Conservation (phyloP, 2,888 invertebrate species). For the Acleris literana region DNA sequence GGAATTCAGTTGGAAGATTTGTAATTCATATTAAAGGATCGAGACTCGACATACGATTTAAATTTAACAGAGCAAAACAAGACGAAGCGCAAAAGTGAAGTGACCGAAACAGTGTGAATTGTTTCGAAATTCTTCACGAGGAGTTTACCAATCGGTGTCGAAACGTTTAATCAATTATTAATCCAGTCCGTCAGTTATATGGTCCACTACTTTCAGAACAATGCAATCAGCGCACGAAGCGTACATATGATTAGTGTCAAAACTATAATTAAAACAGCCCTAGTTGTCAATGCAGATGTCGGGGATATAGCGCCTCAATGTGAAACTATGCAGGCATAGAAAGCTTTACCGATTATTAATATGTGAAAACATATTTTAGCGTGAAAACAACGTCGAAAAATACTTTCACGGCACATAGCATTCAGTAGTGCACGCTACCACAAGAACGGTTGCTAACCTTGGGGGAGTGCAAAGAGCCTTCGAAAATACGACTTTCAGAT, state of each 20-base stretch:
- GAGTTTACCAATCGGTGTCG: slow-evolving; percentile 50
- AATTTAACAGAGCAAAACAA: slow-evolving; percentile 36
- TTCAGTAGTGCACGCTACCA: slow-evolving; percentile 69
- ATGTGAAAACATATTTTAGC: slow-evolving; percentile 75
- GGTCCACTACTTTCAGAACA: slow-evolving; percentile 47
- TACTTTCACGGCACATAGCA: slow-evolving; percentile 76
- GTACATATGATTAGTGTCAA: slow-evolving; percentile 15
- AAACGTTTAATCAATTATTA: slow-evolving; percentile 53
- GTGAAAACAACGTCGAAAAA: slow-evolving; percentile 73
- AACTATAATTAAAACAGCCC: neutral
- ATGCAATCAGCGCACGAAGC: slow-evolving; percentile 40
- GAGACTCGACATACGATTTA: neutral
- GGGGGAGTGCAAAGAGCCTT: slow-evolving; percentile 57
- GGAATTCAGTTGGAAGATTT: neutral
- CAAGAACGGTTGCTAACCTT: slow-evolving; percentile 65
- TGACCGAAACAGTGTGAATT: slow-evolving; percentile 31
- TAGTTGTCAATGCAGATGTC: slow-evolving; percentile 16
- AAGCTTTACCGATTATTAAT: slow-evolving; percentile 72
- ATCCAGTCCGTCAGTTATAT: slow-evolving; percentile 48
- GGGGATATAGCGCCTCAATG: slow-evolving; percentile 16
- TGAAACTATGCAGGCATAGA: slow-evolving; percentile 61
- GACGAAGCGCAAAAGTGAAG: slow-evolving; percentile 21
- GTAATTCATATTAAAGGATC: neutral
- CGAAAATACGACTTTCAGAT: slow-evolving; percentile 58
- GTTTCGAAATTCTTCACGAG: slow-evolving; percentile 53